Conservation (phyloP, 2,797 vertebrate species). For the Gadopsis marmoratus region DNA sequence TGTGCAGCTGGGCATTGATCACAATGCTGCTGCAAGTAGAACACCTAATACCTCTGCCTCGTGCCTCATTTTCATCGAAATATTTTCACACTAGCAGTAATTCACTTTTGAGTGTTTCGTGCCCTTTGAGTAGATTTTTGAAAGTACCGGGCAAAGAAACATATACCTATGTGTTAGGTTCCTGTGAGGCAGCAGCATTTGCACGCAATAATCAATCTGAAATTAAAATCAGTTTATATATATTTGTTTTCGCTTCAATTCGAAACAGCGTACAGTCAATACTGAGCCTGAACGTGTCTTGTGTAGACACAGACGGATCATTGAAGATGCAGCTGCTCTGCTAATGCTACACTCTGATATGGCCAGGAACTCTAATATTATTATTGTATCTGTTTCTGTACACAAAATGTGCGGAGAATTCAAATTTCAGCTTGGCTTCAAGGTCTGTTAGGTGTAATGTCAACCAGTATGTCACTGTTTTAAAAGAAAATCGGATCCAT, state of each 20-base stretch:
- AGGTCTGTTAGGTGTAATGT: neutral
- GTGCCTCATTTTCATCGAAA: conserved; percentile 7
- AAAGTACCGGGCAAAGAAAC: neutral
- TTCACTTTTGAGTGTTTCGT: neutral
- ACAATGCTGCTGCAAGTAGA: neutral
- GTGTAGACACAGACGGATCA: neutral
- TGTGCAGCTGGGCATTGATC: conserved; percentile 29
- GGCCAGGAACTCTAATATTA: neutral
- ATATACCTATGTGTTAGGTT: neutral
- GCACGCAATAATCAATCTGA: conserved; percentile 16
- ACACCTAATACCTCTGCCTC: neutral
- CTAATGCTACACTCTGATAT: neutral
- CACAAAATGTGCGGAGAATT: neutral
- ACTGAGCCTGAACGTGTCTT: too few relatives aligned
- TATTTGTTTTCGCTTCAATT: neutral
- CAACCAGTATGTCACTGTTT: neutral
- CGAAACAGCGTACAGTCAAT: neutral
- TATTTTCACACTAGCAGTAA: neutral
- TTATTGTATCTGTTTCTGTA: too few relatives aligned
- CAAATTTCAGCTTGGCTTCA: neutral
- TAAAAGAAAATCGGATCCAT: neutral
- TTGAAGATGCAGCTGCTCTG: neutral
- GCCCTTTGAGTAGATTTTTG: neutral
- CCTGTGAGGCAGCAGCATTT: neutral
- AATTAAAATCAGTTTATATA: neutral